These are phyloP conservation scores for Polydrusus cervinus DNA, from an alignment of 2,888 invertebrate species.

Conservation along the genomic window DNA sequence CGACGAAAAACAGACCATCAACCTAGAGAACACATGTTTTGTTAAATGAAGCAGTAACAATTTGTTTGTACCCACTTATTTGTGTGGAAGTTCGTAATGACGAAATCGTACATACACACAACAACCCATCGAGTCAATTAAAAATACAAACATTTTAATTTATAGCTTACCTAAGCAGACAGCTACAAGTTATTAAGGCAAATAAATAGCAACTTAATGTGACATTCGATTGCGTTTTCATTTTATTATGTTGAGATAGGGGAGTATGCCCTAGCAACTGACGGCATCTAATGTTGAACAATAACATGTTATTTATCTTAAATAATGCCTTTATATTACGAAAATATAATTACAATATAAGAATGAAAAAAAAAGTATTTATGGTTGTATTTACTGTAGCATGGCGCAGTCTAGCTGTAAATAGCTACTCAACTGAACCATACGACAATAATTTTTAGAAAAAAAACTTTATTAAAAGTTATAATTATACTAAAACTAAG, in stretches of 20 bases:
- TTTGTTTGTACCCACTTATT: not conserved
- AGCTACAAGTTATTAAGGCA: constrained; percentile 44
- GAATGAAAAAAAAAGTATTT: no score
- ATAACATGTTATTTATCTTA: no score
- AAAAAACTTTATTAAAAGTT: no score
- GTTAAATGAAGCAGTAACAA: constrained; percentile 4
- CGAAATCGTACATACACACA: constrained; percentile 37
- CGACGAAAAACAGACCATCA: not conserved
- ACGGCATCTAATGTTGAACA: no score
- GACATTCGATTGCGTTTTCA: constrained; percentile 36
- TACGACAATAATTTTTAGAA: no score
- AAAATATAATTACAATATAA: no score
- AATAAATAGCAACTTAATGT: constrained; percentile 46
- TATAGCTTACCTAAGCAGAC: constrained; percentile 40
- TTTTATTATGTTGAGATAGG: constrained; percentile 22
- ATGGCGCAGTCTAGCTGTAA: no score
- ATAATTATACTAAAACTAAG: no score
- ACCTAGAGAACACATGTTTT: not conserved
- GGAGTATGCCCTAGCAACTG: no score
- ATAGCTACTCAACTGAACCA: no score
- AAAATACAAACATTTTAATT: constrained; percentile 45
- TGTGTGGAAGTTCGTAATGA: constrained; percentile 19
- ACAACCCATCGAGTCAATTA: constrained; percentile 34
- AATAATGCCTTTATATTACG: no score
- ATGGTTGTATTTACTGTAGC: no score